These are phyloP conservation scores for Marisa cornuarietis DNA, from an alignment of 1,140 invertebrate genomes.

Conservation along the genomic window DNA sequence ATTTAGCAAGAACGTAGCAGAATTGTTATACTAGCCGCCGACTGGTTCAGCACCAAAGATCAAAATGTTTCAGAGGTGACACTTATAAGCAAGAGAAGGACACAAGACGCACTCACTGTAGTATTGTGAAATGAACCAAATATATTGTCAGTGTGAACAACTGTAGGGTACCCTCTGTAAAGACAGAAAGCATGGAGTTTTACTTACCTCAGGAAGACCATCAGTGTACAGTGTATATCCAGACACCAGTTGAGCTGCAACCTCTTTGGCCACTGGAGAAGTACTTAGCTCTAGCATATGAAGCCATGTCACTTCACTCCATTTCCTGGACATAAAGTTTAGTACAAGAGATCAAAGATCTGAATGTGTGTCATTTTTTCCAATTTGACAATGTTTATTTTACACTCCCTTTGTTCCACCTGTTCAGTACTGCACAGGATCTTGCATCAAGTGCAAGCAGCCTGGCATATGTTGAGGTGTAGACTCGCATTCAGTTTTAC, in stretches of 20 bases:
- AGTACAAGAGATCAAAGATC: not conserved
- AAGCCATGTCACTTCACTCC: conserved; percentile 35
- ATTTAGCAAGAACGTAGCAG: no score
- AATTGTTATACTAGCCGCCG: no score
- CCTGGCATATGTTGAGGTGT: no score
- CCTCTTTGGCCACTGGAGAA: conserved; percentile 18
- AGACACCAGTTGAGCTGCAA: conserved; percentile 30
- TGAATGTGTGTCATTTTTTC: no score
- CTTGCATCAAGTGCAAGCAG: no score
- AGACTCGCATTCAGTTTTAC: no score
- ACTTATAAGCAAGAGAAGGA: not conserved
- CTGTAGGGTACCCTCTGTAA: no score
- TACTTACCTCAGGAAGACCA: not conserved
- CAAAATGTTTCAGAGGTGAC: not conserved
- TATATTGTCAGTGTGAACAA: no score
- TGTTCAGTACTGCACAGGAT: no score
- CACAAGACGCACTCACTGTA: not conserved
- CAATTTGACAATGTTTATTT: no score
- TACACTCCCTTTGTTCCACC: no score
- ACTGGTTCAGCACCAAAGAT: not conserved
- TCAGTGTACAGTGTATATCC: conserved; percentile 28
- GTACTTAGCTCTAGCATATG: conserved; percentile 23
- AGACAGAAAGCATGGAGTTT: no score
- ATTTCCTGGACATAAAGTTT: conserved; percentile 20
- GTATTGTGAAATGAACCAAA: not conserved